phyloP scores from a whole-genome alignment of 2,113 vertebrate genomes.

The Serinus canaria region DNA sequence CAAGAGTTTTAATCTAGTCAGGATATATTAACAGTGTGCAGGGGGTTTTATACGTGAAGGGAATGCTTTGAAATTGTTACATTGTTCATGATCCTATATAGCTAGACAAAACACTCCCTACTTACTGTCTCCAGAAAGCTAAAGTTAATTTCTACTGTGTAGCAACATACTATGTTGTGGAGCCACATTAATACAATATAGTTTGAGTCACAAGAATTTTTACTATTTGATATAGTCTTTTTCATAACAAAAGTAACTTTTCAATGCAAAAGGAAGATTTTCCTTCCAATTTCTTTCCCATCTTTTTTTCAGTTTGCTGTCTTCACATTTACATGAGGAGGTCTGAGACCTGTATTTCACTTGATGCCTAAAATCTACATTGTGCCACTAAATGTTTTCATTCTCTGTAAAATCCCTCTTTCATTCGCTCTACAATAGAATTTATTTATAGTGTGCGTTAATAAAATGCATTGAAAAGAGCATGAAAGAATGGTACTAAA shows the following conservation, averaged over 20 bases:
- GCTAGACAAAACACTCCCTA: conserved; percentile 48
- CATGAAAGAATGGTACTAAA: not conserved
- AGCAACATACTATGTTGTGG: conserved; percentile 14
- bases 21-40: conserved; percentile 68
- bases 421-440: not conserved
- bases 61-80: conserved; percentile 47
- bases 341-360: not conserved
- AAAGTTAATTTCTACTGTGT: conserved; percentile 55
- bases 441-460: not conserved
- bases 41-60: conserved; percentile 26
- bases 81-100: conserved; percentile 39
- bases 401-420: not conserved
- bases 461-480: not conserved
- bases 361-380: not conserved
- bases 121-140: conserved; percentile 60
- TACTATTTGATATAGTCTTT: not conserved
- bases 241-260: not conserved
- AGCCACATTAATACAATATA: not conserved
- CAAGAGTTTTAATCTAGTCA: conserved; percentile 71
- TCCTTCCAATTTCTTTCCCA: not conserved
- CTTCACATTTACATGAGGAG: not conserved
- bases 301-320: not conserved
- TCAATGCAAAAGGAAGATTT: not conserved
- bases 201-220: not conserved
- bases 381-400: not conserved